Evolutionary conservation across 2,888 invertebrate species (phyloP).

Genomic region (Pristionchus exspectatus): DNA sequence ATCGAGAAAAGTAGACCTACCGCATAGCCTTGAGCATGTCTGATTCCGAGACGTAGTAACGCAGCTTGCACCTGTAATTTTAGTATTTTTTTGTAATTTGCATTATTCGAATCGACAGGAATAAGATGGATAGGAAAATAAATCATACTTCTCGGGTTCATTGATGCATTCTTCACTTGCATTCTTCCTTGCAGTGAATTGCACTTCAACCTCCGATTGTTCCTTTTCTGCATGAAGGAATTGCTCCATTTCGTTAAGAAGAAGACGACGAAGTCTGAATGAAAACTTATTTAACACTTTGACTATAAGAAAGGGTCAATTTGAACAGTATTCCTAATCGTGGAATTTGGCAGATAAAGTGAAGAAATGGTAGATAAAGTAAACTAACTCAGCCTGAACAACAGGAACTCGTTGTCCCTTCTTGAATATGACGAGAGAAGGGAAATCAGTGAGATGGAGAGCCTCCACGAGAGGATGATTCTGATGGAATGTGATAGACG

Average conservation of each 20-base stretch:
- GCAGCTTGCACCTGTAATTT: conserved; percentile 25
- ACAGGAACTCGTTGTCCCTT: conserved; percentile 74
- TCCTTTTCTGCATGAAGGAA: conserved; percentile 60
- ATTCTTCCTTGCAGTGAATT: conserved; percentile 42
- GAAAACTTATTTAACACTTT: too few relatives aligned
- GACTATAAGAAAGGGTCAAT: too few relatives aligned
- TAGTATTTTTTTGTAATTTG: too few relatives aligned
- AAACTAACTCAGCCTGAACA: conserved; percentile 70
- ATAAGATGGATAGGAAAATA: neutral
- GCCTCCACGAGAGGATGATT: conserved; percentile 73
- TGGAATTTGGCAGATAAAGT: too few relatives aligned
- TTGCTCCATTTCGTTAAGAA: conserved; percentile 73
- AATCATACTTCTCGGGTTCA: conserved; percentile 45
- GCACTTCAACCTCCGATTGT: neutral
- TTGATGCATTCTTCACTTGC: conserved; percentile 34
- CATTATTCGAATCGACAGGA: neutral
- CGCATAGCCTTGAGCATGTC: conserved; percentile 78
- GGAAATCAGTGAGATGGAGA: conserved; percentile 76
- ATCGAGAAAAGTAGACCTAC: conserved; percentile 31
- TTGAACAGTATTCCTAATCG: too few relatives aligned
- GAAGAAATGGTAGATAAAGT: neutral
- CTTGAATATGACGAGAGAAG: conserved; percentile 75
- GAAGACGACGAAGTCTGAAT: conserved; percentile 73
- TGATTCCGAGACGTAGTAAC: conserved; percentile 74
- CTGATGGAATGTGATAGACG: neutral